phyloP scores from a whole-genome alignment of 1,140 invertebrate genomes.

The Papilio glaucus region DNA sequence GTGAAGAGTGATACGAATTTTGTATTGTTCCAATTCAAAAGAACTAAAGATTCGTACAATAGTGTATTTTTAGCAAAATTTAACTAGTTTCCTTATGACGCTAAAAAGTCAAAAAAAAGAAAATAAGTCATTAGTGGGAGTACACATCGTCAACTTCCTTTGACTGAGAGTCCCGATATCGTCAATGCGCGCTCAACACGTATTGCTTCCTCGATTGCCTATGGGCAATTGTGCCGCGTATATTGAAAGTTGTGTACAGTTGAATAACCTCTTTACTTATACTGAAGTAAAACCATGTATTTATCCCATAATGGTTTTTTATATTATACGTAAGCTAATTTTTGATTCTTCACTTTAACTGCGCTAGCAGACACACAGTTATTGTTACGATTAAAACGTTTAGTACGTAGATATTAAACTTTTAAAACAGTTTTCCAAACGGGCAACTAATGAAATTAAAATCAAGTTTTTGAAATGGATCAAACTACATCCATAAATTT shows the following conservation, averaged over 20 bases:
- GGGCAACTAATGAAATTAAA: constrained; percentile 15
- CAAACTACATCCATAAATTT: constrained; percentile 11
- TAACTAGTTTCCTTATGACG: constrained; percentile 28
- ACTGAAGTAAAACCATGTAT: too few species aligned
- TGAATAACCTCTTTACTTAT: constrained; percentile 9
- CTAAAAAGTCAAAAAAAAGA: constrained; percentile 50
- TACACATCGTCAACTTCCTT: constrained; percentile 50
- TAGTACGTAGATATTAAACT: neutral
- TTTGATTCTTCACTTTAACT: neutral
- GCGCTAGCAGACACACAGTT: neutral
- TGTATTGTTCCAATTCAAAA: too few species aligned
- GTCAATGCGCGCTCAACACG: constrained; percentile 55
- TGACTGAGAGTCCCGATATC: constrained; percentile 58
- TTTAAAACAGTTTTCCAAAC: neutral
- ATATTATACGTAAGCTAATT: neutral
- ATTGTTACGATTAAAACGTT: neutral
- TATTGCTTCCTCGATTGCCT: constrained; percentile 8
- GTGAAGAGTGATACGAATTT: too few species aligned
- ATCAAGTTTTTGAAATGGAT: constrained; percentile 20
- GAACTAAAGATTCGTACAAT: neutral
- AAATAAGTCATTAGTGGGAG: constrained; percentile 54
- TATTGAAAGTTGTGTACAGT: constrained; percentile 1
- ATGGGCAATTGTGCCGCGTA: neutral
- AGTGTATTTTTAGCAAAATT: neutral
- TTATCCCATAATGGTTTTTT: neutral